These are phyloP conservation scores for Camponotus fellah DNA, from an alignment of 2,888 invertebrate species.

Conservation along the genomic window DNA sequence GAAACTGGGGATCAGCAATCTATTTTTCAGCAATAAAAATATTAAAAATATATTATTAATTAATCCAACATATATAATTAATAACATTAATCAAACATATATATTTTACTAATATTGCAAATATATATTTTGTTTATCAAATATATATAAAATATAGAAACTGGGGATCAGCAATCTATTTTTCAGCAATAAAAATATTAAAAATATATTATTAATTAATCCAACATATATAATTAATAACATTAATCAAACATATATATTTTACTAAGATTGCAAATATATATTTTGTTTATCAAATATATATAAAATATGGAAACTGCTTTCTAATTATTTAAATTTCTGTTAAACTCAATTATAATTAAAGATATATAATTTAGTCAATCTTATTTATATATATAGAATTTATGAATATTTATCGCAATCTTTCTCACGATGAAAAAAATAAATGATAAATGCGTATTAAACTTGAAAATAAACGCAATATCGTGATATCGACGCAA, in stretches of 20 bases:
- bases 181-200: background rate
- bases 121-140: no score
- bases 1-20: no score
- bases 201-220: background rate
- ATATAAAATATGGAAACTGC: background rate
- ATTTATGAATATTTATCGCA: background rate
- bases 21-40: background rate
- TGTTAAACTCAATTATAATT: background rate
- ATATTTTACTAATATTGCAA: background rate
- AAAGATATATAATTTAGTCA: background rate
- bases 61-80: background rate
- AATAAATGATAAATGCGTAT: background rate
- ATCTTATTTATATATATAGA: background rate
- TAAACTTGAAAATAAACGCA: conserved; percentile 3
- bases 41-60: background rate
- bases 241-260: background rate
- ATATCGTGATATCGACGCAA: background rate
- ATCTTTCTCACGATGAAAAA: background rate
- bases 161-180: no score
- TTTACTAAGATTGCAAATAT: background rate
- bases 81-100: background rate
- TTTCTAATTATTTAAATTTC: conserved; percentile 6
- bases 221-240: background rate
- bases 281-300: background rate
- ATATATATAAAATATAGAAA: background rate